Percentiles rank a stretch among this genome's conserved stretches.
phyloP scores from a whole-genome alignment of 2,113 vertebrate species.

The Atherinomorus stipes region DNA sequence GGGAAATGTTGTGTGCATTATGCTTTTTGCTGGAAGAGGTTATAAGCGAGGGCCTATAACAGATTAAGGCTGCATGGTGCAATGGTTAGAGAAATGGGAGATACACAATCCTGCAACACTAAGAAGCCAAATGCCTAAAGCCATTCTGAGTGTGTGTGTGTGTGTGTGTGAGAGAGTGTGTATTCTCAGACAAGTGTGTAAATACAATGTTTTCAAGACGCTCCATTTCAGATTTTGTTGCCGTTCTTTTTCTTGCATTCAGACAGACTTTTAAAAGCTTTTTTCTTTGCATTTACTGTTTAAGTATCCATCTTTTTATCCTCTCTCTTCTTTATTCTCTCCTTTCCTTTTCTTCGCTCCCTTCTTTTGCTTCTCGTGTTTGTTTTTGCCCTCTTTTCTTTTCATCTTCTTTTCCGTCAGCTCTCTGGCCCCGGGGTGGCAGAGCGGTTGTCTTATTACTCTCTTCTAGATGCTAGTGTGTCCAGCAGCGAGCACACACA shows the following conservation, averaged over 20 bases:
- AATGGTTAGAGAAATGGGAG: constrained; percentile 58
- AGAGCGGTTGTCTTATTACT: constrained; percentile 57
- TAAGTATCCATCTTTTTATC: constrained; percentile 15
- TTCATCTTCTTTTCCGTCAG: constrained; percentile 55
- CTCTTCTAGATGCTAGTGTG: constrained; percentile 42
- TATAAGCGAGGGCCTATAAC: constrained; percentile 60
- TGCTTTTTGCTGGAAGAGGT: constrained; percentile 52
- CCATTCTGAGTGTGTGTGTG: constrained; percentile 31
- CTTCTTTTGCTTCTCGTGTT: constrained; percentile 49
- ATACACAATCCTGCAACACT: constrained; percentile 57
- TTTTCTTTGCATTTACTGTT: constrained; percentile 47
- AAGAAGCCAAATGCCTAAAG: constrained; percentile 64
- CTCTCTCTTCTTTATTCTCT: no score
- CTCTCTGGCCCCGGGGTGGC: constrained; percentile 41
- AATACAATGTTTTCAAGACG: constrained; percentile 62
- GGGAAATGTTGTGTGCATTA: constrained; percentile 59
- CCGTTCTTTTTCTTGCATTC: constrained; percentile 21
- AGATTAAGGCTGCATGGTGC: constrained; percentile 68
- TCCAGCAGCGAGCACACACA: constrained; percentile 26
- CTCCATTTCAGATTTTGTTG: constrained; percentile 52
- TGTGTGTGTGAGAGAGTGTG: not conserved
- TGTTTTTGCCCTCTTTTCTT: constrained; percentile 45
- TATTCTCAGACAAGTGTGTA: constrained; percentile 34
- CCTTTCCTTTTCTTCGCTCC: constrained; percentile 30
- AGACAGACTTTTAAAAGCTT: constrained; percentile 16